Evolutionary conservation across 1,140 invertebrate species (phyloP).

Genomic region (Trachymyrmex septentrionalis): DNA sequence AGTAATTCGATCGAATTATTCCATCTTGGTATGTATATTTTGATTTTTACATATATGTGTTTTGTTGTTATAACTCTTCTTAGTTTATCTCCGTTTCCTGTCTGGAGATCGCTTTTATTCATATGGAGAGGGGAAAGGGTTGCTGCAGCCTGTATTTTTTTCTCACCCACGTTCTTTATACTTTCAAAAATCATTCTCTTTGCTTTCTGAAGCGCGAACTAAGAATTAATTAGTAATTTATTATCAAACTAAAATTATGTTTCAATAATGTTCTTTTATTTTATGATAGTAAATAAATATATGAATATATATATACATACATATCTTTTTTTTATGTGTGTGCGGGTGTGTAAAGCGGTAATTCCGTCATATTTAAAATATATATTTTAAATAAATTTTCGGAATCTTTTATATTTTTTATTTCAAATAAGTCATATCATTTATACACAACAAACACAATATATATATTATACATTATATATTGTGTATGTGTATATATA

Average conservation of each 20-base stretch:
- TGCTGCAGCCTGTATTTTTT: neutral
- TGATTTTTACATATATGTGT: neutral
- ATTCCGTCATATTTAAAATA: no score
- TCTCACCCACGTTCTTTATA: neutral
- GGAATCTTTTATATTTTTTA: no score
- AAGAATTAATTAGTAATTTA: neutral
- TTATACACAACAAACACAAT: no score
- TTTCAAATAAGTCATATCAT: no score
- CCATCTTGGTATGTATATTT: neutral
- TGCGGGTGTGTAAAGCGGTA: no score
- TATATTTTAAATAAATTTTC: no score
- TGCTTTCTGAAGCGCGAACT: neutral
- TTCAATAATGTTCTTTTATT: neutral
- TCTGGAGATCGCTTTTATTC: neutral
- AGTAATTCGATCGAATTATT: neutral
- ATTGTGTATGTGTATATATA: no score
- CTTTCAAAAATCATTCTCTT: neutral
- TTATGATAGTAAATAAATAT: no score
- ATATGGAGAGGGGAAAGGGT: neutral
- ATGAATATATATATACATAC: neutral
- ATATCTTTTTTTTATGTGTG: neutral
- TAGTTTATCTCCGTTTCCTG: neutral
- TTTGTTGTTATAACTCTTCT: neutral
- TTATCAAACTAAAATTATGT: neutral
- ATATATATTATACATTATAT: no score